phyloP scores from a whole-genome alignment of 2,888 invertebrate species.

The Orthonychiurus folsomi region DNA sequence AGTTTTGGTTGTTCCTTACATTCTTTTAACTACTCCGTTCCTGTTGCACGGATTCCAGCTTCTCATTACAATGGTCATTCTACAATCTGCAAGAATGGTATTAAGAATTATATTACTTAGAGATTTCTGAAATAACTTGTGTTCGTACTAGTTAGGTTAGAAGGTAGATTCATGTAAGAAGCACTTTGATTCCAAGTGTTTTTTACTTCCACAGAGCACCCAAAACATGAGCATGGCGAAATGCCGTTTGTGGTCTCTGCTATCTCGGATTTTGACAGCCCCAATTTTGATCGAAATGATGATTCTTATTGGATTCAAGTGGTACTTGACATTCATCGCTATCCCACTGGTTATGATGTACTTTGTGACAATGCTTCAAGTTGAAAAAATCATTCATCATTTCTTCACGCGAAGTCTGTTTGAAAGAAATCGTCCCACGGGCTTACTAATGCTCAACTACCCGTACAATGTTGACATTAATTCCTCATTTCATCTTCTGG shows the following conservation, averaged over 20 bases:
- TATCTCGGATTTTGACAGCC: not conserved
- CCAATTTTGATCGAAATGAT: constrained; percentile 8
- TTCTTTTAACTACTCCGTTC: not conserved
- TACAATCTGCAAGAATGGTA: not conserved
- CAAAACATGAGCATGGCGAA: not conserved
- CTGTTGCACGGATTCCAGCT: not conserved
- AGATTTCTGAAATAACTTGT: not conserved
- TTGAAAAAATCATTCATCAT: constrained; percentile 4
- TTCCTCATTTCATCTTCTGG: not conserved
- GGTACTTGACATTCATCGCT: constrained; percentile 6
- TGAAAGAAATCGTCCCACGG: not conserved
- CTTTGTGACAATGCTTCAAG: constrained; percentile 6
- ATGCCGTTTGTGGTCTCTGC: not conserved
- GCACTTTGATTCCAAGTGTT: not conserved
- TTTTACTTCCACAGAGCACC: not conserved
- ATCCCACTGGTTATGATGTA: constrained; percentile 6
- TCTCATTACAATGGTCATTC: not conserved
- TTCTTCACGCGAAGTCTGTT: constrained; percentile 6
- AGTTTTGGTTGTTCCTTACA: not conserved
- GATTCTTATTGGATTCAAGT: constrained; percentile 9
- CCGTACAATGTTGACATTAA: not conserved
- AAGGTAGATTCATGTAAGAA: not conserved
- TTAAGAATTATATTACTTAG: too few species aligned
- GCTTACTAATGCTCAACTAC: not conserved
- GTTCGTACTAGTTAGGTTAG: not conserved